Evolutionary conservation across 1,140 invertebrate species (phyloP).

Genomic region (Agraylea sexmaculata): DNA sequence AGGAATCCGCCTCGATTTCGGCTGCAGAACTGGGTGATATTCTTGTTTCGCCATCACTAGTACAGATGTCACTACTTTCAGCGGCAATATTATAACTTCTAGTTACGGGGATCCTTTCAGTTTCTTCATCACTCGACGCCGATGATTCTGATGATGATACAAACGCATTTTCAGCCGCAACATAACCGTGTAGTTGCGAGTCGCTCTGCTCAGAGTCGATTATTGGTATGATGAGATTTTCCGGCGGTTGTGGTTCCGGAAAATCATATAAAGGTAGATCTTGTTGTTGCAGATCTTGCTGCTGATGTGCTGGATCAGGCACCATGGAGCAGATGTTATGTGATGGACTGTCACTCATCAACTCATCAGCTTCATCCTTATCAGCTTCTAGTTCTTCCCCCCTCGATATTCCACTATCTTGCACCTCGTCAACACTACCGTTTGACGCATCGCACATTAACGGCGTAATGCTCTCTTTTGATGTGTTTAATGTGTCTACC

Average conservation of each 20-base stretch:
- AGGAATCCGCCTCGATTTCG: conserved; percentile 39
- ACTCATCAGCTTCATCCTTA: too few species aligned
- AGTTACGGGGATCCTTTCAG: conserved; percentile 28
- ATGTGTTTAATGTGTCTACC: too few species aligned
- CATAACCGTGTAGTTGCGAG: conserved; percentile 33
- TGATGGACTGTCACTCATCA: too few species aligned
- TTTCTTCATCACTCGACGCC: conserved; percentile 37
- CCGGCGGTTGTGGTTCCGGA: neutral
- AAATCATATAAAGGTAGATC: neutral
- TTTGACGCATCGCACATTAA: too few species aligned
- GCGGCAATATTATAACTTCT: conserved; percentile 40
- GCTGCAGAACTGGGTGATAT: conserved; percentile 1
- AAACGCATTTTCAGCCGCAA: conserved; percentile 43
- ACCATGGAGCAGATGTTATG: too few species aligned
- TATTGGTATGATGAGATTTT: conserved; percentile 3
- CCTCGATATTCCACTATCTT: too few species aligned
- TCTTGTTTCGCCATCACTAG: conserved; percentile 12
- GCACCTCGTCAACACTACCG: too few species aligned
- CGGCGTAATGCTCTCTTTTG: too few species aligned
- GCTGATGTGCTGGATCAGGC: neutral
- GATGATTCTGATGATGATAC: conserved; percentile 40
- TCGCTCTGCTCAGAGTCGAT: too few species aligned
- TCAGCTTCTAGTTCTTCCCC: too few species aligned
- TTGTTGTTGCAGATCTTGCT: neutral
- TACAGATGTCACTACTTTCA: conserved; percentile 18